phyloP scores from a whole-genome alignment of 2,888 invertebrate species.

The Galeruca laticollis region DNA sequence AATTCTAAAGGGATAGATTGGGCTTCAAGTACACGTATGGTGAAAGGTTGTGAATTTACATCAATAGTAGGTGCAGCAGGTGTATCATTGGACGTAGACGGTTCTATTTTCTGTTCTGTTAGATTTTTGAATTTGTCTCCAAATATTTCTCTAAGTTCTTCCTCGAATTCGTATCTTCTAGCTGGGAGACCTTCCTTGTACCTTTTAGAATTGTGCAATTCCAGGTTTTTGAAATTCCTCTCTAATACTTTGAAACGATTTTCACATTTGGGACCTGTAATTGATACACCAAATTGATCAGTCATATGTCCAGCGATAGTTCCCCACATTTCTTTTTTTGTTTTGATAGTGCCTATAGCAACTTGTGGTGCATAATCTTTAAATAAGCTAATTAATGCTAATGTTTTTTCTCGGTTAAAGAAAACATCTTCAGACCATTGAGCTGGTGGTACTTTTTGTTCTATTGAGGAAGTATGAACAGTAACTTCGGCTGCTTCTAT shows the following conservation, averaged over 20 bases:
- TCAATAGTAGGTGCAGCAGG: slow-evolving; percentile 15
- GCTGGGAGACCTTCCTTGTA: not conserved
- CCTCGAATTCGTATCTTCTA: slow-evolving; percentile 18
- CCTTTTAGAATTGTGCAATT: slow-evolving; percentile 15
- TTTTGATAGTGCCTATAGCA: slow-evolving; percentile 24
- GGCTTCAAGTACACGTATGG: slow-evolving; percentile 12
- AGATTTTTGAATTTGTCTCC: slow-evolving; percentile 22
- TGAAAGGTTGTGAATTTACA: slow-evolving; percentile 10
- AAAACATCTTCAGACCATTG: slow-evolving; percentile 20
- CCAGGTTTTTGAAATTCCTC: slow-evolving; percentile 25
- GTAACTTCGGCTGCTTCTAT: slow-evolving; percentile 13
- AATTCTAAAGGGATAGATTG: slow-evolving; percentile 13
- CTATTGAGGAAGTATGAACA: not conserved
- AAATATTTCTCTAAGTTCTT: slow-evolving; percentile 31
- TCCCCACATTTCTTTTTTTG: slow-evolving; percentile 35
- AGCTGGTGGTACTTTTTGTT: not conserved
- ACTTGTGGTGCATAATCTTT: slow-evolving; percentile 30
- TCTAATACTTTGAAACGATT: slow-evolving; percentile 37
- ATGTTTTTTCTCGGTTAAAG: slow-evolving; percentile 27
- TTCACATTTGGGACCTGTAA: slow-evolving; percentile 32
- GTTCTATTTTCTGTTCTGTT: not conserved
- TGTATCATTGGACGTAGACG: not conserved
- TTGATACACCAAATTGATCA: slow-evolving; percentile 1
- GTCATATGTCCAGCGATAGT: slow-evolving; percentile 17
- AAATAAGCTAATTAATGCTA: slow-evolving; percentile 27